Conservation (phyloP, 1,140 invertebrate species). For the Uloborus diversus region DNA sequence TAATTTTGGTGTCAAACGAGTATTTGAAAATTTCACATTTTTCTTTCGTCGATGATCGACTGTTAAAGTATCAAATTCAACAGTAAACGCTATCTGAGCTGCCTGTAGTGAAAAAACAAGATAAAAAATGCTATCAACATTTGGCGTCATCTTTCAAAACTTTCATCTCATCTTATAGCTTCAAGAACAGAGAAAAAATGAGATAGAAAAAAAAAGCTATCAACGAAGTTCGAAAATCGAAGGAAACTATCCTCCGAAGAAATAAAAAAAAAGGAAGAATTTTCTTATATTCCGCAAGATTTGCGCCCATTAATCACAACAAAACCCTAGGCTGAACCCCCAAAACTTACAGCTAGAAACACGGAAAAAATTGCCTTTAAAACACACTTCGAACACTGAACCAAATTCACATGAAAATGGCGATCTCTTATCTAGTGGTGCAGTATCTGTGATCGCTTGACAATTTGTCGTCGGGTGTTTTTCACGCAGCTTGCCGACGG, state of each 20-base stretch:
- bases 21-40: too few species aligned
- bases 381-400: constrained; percentile 16
- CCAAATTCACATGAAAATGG: constrained; percentile 27
- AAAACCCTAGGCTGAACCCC: constrained; percentile 37
- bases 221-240: constrained; percentile 51
- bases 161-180: constrained; percentile 19
- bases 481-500: constrained; percentile 19
- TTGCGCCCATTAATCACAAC: constrained; percentile 50
- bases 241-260: constrained; percentile 17
- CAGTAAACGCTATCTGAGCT: not conserved
- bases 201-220: constrained; percentile 31
- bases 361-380: constrained; percentile 40
- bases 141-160: constrained; percentile 45
- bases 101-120: not conserved
- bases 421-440: constrained; percentile 40
- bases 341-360: constrained; percentile 40
- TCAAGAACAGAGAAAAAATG: not conserved
- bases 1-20: too few species aligned
- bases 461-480: constrained; percentile 50
- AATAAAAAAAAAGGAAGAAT: constrained; percentile 5
- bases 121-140: constrained; percentile 33
- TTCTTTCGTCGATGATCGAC: too few species aligned
- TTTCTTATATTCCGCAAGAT: constrained; percentile 50
- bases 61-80: not conserved
- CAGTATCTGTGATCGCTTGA: constrained; percentile 50